Base-by-base conservation (phyloP, 2,888 invertebrate genomes). In the Dryocosmus kuriphilus region DNA sequence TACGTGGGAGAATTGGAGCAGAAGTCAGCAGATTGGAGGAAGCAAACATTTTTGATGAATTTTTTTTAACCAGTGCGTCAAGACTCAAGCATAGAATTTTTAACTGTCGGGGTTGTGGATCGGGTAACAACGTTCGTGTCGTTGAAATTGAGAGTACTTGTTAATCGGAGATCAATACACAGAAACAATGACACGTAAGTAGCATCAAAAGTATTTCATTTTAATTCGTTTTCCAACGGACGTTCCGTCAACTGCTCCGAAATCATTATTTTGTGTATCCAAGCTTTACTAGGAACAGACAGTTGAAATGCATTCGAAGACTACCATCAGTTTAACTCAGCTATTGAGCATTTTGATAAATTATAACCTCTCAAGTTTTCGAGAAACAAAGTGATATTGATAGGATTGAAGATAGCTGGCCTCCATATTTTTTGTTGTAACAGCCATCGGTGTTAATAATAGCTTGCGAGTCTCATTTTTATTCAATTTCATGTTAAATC, bases 121-220 rank as follows among this genome's bases (percentile, higher is more conserved):
- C 24, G 22, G 24, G 9, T 57, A 57, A 22, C 11, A 57, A 24
- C 24, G 57, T 14, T 9, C 41, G 63, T 38, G 60, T 32, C 19
- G 14, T 46, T 2, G 11, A 84, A 85, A 86, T 87, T 87, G 77
- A 55, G 83, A 84, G 87, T 89, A 86, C 89, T 90, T 89, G 89
- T 81, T 89, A 88, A 85, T 90, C 89, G 89, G 89, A 90, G 89
- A 87, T 87, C 90, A 90, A 90, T 90, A 87, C 86, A 86, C 80
- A 83, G 75, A 85, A 88, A 88, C 84, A 87, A 91, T 91, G 91
- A 91, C 91, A 86, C 91, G 91, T 91, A 87, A 90, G 91, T 86
- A 79, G 19, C 16, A 27, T 16, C 7, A 7, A 41, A 3, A 11
- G n/a, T 16, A 9, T 60, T 74, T 57, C 16, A 35, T 35, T 62